phyloP scores from a whole-genome alignment of 2,113 vertebrate genomes.

The Cyanistes caeruleus region DNA sequence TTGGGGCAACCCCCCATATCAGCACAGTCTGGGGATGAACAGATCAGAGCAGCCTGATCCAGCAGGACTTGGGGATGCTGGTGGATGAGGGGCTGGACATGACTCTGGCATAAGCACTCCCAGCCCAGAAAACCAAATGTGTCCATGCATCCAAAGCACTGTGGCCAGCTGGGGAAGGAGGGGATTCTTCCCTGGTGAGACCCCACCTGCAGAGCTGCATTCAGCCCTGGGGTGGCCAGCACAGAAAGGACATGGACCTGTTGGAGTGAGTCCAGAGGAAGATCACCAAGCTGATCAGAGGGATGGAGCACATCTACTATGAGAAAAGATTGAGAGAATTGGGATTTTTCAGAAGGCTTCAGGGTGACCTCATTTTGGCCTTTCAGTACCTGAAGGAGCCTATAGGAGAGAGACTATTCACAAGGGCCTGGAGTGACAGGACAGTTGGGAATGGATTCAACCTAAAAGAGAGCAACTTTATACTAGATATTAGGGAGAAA shows the following conservation, averaged over 20 bases:
- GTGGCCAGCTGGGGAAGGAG: background rate
- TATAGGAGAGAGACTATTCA: background rate
- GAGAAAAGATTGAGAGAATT: background rate
- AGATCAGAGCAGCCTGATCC: background rate
- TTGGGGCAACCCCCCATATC: rapidly evolving
- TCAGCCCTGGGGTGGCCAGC: no score
- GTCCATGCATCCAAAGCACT: background rate
- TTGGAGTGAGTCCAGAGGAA: background rate
- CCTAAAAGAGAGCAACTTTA: background rate
- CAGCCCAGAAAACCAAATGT: background rate
- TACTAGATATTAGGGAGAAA: background rate
- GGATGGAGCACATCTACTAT: background rate
- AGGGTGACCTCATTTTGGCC: background rate
- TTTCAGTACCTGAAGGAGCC: background rate
- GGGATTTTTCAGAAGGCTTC: background rate
- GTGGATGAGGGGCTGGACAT: background rate
- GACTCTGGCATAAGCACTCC: background rate
- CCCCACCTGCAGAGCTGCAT: background rate
- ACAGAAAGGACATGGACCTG: background rate
- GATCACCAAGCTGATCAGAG: background rate
- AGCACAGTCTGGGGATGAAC: background rate
- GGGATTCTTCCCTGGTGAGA: background rate
- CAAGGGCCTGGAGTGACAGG: background rate
- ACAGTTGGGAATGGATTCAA: background rate
- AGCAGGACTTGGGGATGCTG: background rate